These are phyloP conservation scores for Andricus quercusramuli DNA, from an alignment of 2,888 invertebrate species.

Conservation along the genomic window DNA sequence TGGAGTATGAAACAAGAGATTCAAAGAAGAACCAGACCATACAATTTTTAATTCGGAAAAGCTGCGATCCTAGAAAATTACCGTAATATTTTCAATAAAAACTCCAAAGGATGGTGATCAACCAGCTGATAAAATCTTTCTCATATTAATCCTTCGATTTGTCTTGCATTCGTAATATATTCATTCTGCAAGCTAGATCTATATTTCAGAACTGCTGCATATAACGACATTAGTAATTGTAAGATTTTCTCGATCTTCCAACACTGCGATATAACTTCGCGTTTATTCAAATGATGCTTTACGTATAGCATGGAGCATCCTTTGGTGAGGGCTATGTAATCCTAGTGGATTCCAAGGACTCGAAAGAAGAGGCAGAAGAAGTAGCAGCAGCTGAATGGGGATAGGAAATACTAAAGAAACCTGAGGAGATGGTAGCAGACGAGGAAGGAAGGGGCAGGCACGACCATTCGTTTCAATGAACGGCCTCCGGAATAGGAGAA, in stretches of 20 bases:
- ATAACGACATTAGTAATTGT: neutral
- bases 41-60: too few species aligned
- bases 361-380: slow-evolving; percentile 58
- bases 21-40: too few species aligned
- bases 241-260: neutral
- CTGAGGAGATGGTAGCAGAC: slow-evolving; percentile 45
- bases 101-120: neutral
- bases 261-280: slow-evolving; percentile 62
- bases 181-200: neutral
- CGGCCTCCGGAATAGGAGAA: slow-evolving; percentile 65
- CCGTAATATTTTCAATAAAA: too few species aligned
- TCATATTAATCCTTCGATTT: too few species aligned
- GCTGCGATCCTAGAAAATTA: too few species aligned
- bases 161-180: too few species aligned
- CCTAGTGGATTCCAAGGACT: slow-evolving; percentile 56
- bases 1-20: too few species aligned
- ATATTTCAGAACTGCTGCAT: neutral
- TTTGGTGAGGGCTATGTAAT: slow-evolving; percentile 71
- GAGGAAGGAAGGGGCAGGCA: slow-evolving; percentile 60
- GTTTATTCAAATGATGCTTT: slow-evolving; percentile 77
- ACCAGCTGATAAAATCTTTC: neutral
- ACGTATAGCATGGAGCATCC: slow-evolving; percentile 67
- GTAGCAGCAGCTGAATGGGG: slow-evolving; percentile 44
- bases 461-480: slow-evolving; percentile 77
- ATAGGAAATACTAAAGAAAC: slow-evolving; percentile 46